A percentile compares a stretch with the other conserved stretches of the same genome.
These are phyloP conservation scores for Macrotrachela quadricornifera DNA, from an alignment of 1,140 invertebrate genomes.

Conservation along the genomic window DNA sequence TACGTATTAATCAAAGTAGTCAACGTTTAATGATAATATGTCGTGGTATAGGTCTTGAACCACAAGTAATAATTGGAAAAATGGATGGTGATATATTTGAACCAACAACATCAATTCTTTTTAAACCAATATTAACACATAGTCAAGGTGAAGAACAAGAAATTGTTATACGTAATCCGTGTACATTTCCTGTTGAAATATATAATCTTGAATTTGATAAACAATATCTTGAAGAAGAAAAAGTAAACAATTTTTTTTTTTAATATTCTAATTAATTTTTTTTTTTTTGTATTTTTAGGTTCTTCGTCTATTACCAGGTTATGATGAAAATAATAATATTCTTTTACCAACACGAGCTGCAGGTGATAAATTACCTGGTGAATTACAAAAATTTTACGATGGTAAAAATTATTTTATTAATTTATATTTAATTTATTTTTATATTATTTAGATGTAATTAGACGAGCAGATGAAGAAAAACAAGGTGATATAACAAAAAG, in stretches of 20 bases:
- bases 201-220: conserved; percentile 30
- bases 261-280: not conserved
- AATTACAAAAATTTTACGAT: conserved; percentile 26
- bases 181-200: conserved; percentile 27
- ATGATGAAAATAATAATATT: conserved; percentile 29
- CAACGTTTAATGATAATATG: conserved; percentile 24
- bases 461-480: too few species aligned
- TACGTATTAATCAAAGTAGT: too few species aligned
- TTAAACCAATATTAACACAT: conserved; percentile 29
- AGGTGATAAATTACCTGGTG: conserved; percentile 24
- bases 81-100: too few species aligned
- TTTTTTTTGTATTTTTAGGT: conserved; percentile 16
- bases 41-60: conserved; percentile 26
- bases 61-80: conserved; percentile 20
- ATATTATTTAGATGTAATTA: too few species aligned
- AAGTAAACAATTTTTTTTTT: conserved; percentile 14
- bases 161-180: conserved; percentile 25
- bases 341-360: conserved; percentile 23
- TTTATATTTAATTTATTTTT: not conserved
- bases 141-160: conserved; percentile 26
- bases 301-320: conserved; percentile 27
- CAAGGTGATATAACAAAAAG: too few species aligned
- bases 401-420: conserved; percentile 13
- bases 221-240: conserved; percentile 28
- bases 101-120: conserved; percentile 19